Percentiles rank a stretch among this genome's conserved stretches.
These are phyloP conservation scores for Diplogasteroides magnus DNA, from an alignment of 1,140 invertebrate genomes.

Conservation along the genomic window DNA sequence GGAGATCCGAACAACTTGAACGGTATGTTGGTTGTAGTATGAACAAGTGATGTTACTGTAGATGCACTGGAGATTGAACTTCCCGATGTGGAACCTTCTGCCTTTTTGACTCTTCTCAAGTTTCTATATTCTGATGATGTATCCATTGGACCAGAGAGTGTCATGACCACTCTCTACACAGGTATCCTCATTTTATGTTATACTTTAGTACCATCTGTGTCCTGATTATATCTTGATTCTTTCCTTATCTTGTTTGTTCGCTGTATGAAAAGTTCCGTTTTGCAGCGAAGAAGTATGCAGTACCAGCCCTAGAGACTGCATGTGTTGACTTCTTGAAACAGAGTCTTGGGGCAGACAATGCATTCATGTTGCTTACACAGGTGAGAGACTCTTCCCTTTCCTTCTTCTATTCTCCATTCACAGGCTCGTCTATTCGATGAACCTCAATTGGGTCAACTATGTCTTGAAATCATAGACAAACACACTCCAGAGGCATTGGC, in stretches of 20 bases:
- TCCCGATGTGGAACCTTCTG: constrained; percentile 76
- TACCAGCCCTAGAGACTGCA: constrained; percentile 73
- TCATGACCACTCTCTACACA: constrained; percentile 79
- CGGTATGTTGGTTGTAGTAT: background rate
- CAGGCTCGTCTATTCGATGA: constrained; percentile 74
- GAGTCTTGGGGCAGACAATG: constrained; percentile 75
- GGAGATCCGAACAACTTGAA: constrained; percentile 35
- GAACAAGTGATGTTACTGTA: background rate
- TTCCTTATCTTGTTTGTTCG: background rate
- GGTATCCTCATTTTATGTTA: constrained; percentile 7
- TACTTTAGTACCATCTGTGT: background rate
- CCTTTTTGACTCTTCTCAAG: constrained; percentile 62
- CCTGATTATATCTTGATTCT: background rate
- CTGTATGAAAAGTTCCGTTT: constrained; percentile 5
- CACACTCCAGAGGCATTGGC: constrained; percentile 73
- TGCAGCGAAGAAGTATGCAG: constrained; percentile 76
- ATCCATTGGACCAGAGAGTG: constrained; percentile 76
- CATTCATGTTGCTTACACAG: constrained; percentile 74
- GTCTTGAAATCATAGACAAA: constrained; percentile 79
- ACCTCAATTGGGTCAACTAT: constrained; percentile 70
- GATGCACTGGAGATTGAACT: constrained; percentile 71
- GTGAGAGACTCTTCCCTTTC: constrained; percentile 8
- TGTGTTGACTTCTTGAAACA: constrained; percentile 78
- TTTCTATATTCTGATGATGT: constrained; percentile 79
- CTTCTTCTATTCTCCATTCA: background rate